phyloP scores from a whole-genome alignment of 2,888 invertebrate genomes.

The Dermolepida albohirtum region DNA sequence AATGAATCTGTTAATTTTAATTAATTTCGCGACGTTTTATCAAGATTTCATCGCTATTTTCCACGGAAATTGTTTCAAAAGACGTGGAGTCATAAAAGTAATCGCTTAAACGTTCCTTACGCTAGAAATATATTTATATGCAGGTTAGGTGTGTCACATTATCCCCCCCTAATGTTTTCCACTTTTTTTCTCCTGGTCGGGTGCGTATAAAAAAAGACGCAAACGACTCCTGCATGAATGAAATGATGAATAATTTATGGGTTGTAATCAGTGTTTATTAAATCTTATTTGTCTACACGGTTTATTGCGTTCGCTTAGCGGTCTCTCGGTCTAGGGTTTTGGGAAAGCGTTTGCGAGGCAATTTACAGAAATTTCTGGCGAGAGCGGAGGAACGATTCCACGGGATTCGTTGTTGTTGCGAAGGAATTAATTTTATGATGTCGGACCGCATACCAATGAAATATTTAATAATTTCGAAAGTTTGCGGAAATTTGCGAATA shows the following conservation, averaged over 20 bases:
- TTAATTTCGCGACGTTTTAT: conserved; percentile 19
- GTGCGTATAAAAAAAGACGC: conserved; percentile 1
- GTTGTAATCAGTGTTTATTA: conserved; percentile 33
- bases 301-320: conserved; percentile 32
- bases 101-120: too few relatives aligned
- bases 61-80: conserved; percentile 3
- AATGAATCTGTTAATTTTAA: conserved; percentile 29
- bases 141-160: conserved; percentile 26
- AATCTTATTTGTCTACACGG: conserved; percentile 30
- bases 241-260: conserved; percentile 34
- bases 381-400: neutral
- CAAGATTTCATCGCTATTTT: neutral
- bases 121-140: neutral
- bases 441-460: neutral
- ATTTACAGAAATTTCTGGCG: neutral
- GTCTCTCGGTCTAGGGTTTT: conserved; percentile 3
- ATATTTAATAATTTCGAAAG: too few relatives aligned
- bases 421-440: conserved; percentile 10
- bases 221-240: neutral
- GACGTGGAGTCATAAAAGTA: neutral
- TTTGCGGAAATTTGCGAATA: too few relatives aligned
- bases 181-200: neutral
- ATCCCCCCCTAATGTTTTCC: neutral
- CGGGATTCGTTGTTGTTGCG: conserved; percentile 4
- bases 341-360: neutral